Evolutionary conservation across 1,140 invertebrate species (phyloP), one percentile per base, ranked within the genome.

Genomic region (Agrilus planipennis): DNA sequence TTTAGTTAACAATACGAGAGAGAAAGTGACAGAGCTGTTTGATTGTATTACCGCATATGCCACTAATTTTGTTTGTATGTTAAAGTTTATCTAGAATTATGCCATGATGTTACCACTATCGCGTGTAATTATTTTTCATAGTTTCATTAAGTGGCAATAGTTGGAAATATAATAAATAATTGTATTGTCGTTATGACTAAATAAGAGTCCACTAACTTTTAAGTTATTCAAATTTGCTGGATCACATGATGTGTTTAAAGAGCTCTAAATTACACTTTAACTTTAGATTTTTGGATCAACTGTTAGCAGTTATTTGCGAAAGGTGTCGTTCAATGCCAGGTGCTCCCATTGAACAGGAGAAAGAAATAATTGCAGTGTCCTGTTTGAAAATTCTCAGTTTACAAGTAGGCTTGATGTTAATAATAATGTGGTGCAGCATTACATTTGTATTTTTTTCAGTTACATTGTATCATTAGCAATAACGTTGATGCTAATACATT

Each of bases 351-450:
- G 74, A 76, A 11, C 88, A 91, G 57, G 88, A 93, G 49, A 84
- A 84, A 28, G 92, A 95, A 64, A 94, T 89, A 60, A 76, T 92
- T 41, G 81, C 89, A 1, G 87, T 95, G 2, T 75, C 89, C 2
- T 76, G 80, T 28, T 65, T 96, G 0, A 92, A 94, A 68, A 68
- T 96, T 3, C 65, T 95, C 15, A 75, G 86, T 43, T 65, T 96
- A 22, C 91, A 94, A 67, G 79, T 82, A 65, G 51, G 37, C n/a
- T 11, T 25, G n/a, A 25, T 11, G n/a, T 25, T 25, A 6, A 25
- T 25, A 25, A 32, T 32, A 32, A 32, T 9, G 14, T 16, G 14
- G 7, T 14, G 6, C 6, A 9, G 14, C 30, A 9, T 32, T 7
- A n/a, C 10, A 16, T 32, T 9, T 32, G 6, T 17, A 34, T 47